phyloP scores from a whole-genome alignment of 2,888 invertebrate species.

The Lochmaea capreae region DNA sequence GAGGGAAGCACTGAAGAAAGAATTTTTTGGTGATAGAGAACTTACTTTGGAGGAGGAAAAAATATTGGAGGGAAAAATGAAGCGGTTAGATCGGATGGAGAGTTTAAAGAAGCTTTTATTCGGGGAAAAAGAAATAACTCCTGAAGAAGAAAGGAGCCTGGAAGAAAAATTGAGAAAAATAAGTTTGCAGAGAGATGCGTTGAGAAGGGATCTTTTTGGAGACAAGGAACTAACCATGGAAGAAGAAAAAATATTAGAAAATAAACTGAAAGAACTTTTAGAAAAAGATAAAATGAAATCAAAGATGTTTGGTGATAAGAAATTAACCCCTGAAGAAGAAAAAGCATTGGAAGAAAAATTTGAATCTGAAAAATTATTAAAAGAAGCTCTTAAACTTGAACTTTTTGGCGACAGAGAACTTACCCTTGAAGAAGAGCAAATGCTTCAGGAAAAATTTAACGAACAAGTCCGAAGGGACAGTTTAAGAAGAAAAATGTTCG shows the following conservation, averaged over 20 bases:
- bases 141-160: not conserved
- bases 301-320: not conserved
- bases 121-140: not conserved
- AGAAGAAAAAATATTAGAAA: not conserved
- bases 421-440: not conserved
- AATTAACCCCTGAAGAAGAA: not conserved
- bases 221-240: not conserved
- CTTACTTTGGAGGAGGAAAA: slow-evolving; percentile 15
- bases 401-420: not conserved
- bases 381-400: not conserved
- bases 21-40: not conserved
- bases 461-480: not conserved
- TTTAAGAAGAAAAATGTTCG: not conserved
- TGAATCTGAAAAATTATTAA: not conserved
- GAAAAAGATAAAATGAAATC: not conserved
- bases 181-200: not conserved
- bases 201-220: not conserved
- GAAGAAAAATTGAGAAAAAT: not conserved
- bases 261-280: not conserved
- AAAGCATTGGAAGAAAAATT: not conserved
- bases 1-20: not conserved
- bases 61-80: slow-evolving; percentile 2
- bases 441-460: not conserved
- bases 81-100: not conserved
- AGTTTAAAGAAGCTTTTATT: not conserved